Evolutionary conservation across 2,797 vertebrate genomes (phyloP), one percentile per base, ranked within the genome.

Genomic region (Botia kubotai): DNA sequence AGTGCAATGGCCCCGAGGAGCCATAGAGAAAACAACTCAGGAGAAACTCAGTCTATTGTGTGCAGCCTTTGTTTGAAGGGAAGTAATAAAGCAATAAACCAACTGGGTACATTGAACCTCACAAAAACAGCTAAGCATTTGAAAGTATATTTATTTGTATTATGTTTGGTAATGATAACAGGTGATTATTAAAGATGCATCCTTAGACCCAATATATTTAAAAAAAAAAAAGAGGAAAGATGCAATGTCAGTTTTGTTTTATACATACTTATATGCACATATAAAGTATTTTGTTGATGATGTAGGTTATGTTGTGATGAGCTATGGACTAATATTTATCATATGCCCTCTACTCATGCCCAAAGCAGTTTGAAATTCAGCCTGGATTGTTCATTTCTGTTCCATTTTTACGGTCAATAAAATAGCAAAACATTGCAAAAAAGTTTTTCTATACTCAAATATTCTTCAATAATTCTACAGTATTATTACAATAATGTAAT

Each of bases 81-180:
- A 82, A 77, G 63, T 46, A 36, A 46, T 66, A 81, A 82, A 83
- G 57, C 53, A 66, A 53, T 72, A 76, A 53, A 71, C 14, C 71
- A 53, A 17, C 58, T 65, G 57, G 57, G 6, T 8, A 53, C 52
- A 13, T n/a, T 1, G 0, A 78, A 33, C n/a, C 13, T 71, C 16
- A 68, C 2, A 16, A 48, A 72, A 36, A 39, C 43, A 23, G 53
- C 50, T 53, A 50, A 2, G 55, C 5, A 73, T 8, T 43, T 6
- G n/a, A 21, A 50, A 21, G 19, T 19, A 8, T 12, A 39, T 39
- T 39, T 7, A 39, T 39, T 39, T 39, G 36, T 6, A 6, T 39
- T 39, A 39, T 39, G 5, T 39, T 33, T 33, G 33, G 33, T 33
- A 33, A 33, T 33, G 4, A 33, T 4, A 48, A 46, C 36, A 12